Conservation (phyloP, 2,888 invertebrate genomes). For the Eumerus sabulonum region DNA sequence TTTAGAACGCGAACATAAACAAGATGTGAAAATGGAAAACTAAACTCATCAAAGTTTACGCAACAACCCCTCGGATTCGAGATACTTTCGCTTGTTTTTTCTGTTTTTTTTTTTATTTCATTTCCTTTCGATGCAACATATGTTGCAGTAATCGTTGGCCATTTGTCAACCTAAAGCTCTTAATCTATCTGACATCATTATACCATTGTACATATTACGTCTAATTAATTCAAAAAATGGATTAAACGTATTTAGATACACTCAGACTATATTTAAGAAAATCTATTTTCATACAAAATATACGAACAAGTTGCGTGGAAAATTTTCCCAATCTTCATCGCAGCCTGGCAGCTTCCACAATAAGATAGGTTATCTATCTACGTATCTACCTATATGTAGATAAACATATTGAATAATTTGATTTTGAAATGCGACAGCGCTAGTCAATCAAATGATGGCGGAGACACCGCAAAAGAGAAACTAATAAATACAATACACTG, state of each 20-base stretch:
- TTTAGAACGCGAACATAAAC: too few species aligned
- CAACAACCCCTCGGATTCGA: background rate
- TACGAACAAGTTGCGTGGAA: slow-evolving; percentile 1
- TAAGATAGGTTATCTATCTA: too few species aligned
- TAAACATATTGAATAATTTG: slow-evolving; percentile 8
- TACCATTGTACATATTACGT: slow-evolving; percentile 3
- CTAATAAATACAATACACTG: background rate
- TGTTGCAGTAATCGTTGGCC: background rate
- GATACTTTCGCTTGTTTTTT: too few species aligned
- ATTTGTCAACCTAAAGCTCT: slow-evolving; percentile 16
- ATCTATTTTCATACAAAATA: too few species aligned
- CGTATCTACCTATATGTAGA: background rate
- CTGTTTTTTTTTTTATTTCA: too few species aligned
- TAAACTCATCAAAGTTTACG: slow-evolving; percentile 6
- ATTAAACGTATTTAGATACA: background rate
- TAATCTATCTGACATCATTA: slow-evolving; percentile 9
- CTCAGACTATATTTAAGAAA: background rate
- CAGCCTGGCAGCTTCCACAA: too few species aligned
- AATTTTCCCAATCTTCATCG: background rate
- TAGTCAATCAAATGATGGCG: slow-evolving; percentile 9
- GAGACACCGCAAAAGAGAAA: background rate
- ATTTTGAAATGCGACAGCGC: background rate
- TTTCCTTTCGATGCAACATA: background rate
- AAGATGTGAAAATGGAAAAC: background rate
- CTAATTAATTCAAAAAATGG: too few species aligned